Evolutionary conservation across 2,888 invertebrate genomes (phyloP).

Genomic region (Myopa tessellatipennis): DNA sequence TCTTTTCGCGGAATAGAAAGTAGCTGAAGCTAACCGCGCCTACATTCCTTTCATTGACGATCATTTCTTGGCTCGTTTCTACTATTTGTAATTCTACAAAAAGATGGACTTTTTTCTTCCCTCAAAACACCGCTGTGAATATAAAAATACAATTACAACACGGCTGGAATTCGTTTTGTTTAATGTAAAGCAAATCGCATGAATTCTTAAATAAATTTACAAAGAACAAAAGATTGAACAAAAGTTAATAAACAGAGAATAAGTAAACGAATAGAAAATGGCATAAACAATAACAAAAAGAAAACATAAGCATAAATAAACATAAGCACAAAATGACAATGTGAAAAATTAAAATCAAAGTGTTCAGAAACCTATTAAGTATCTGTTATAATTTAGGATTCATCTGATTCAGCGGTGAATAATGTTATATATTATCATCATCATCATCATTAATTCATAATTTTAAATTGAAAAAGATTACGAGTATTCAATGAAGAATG

Average conservation of each 20-base stretch:
- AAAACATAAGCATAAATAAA: background rate
- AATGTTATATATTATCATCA: no score
- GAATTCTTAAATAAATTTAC: slow-evolving; percentile 19
- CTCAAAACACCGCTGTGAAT: slow-evolving; percentile 39
- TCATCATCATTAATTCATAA: no score
- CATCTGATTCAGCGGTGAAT: no score
- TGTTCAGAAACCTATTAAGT: slow-evolving; percentile 39
- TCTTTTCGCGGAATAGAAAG: background rate
- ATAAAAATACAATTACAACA: slow-evolving; percentile 36
- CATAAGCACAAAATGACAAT: slow-evolving; percentile 11
- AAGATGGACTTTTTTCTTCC: background rate
- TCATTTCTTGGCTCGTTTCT: background rate
- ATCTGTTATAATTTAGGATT: background rate
- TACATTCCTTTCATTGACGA: background rate
- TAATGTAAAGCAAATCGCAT: slow-evolving; percentile 5
- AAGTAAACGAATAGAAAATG: slow-evolving; percentile 19
- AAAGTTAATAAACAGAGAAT: background rate
- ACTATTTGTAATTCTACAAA: background rate
- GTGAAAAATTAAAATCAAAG: slow-evolving; percentile 12
- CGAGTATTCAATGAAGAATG: no score
- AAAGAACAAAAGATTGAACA: background rate
- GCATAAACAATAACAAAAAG: background rate
- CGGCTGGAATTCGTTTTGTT: slow-evolving; percentile 41
- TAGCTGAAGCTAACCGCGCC: background rate
- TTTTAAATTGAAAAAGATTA: no score